A percentile compares a stretch with the other conserved stretches of the same genome.
Evolutionary conservation across 1,140 invertebrate genomes (phyloP).

Genomic region (Bombus cullumanus): DNA sequence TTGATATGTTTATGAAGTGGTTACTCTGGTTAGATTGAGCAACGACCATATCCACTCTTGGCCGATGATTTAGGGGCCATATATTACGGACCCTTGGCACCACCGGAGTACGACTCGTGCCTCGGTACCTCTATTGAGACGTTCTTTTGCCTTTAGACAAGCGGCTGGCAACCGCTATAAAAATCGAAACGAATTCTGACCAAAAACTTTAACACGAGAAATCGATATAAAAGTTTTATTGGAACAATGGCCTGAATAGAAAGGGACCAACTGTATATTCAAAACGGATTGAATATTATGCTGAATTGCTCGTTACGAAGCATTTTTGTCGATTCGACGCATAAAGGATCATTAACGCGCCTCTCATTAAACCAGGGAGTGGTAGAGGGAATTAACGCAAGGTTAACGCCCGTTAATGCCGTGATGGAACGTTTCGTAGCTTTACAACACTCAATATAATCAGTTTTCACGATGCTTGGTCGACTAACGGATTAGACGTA

Average conservation of each 20-base stretch:
- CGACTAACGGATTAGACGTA: too few relatives aligned
- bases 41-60: conserved; percentile 75
- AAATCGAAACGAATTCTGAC: too few relatives aligned
- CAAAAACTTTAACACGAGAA: neutral
- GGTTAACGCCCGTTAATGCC: conserved; percentile 35
- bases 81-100: conserved; percentile 76
- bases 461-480: too few relatives aligned
- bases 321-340: conserved; percentile 30
- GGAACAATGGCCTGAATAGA: fast-evolving
- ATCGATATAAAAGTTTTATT: neutral
- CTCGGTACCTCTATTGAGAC: conserved; percentile 75
- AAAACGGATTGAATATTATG: conserved; percentile 9
- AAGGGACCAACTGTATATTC: neutral
- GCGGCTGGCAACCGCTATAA: conserved; percentile 45
- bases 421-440: conserved; percentile 3
- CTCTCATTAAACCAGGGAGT: conserved; percentile 39
- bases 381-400: conserved; percentile 23
- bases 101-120: conserved; percentile 64
- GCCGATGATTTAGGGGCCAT: conserved; percentile 80
- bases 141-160: conserved; percentile 62
- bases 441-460: neutral
- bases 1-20: conserved; percentile 81
- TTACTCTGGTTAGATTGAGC: conserved; percentile 76
- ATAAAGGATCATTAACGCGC: conserved; percentile 46
- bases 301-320: conserved; percentile 39